Percentiles rank a stretch among this genome's conserved stretches.
Conservation (phyloP, 2,797 vertebrate genomes). For the Falco novaeseelandiae region DNA sequence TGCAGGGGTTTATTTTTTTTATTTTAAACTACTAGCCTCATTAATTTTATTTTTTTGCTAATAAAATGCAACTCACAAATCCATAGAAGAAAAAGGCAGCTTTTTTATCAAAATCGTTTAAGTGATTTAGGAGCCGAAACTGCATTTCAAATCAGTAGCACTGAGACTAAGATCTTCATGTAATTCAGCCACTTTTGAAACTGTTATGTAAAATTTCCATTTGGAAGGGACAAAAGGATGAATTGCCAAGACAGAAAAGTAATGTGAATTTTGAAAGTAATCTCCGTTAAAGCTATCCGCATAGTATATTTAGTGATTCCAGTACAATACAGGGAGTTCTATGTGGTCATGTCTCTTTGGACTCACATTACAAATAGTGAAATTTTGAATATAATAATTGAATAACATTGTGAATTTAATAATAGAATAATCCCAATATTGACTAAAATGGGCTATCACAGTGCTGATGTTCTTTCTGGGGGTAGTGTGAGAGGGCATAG, state of each 20-base stretch:
- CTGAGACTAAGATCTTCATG: not conserved
- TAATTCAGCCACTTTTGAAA: not conserved
- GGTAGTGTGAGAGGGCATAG: not conserved
- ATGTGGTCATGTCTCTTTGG: not conserved
- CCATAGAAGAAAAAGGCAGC: not conserved
- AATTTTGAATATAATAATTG: not conserved
- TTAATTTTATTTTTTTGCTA: not conserved
- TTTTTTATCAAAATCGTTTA: not conserved
- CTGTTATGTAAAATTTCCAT: not conserved
- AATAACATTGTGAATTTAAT: not conserved
- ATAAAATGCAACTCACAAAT: not conserved
- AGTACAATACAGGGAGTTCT: not conserved
- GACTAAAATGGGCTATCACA: not conserved
- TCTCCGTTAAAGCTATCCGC: not conserved
- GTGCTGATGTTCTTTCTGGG: not conserved
- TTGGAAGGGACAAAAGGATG: not conserved
- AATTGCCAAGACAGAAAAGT: not conserved
- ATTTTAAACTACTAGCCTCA: not conserved
- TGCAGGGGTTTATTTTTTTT: not conserved
- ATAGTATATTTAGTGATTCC: not conserved
- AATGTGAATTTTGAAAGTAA: not conserved
- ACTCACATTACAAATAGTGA: not conserved
- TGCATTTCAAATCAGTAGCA: not conserved
- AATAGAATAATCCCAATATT: not conserved
- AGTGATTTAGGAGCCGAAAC: not conserved